These are phyloP conservation scores for Leucania comma DNA, from an alignment of 2,888 invertebrate genomes.

Conservation along the genomic window DNA sequence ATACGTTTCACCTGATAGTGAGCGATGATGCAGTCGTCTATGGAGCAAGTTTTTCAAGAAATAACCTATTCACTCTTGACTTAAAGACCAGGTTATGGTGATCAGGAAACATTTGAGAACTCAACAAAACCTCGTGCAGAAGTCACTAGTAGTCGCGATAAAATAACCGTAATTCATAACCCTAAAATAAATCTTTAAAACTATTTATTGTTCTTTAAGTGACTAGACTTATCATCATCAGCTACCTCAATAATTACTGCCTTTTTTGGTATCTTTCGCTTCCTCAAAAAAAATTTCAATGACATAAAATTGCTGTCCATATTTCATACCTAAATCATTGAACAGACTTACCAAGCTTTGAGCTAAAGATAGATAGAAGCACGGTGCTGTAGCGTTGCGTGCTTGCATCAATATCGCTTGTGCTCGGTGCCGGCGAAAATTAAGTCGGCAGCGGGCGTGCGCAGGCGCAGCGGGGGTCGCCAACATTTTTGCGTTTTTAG, in stretches of 20 bases:
- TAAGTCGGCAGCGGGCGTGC: slow-evolving; percentile 80
- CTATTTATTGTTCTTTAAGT: too few relatives aligned
- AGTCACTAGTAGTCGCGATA: too few relatives aligned
- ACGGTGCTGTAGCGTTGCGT: slow-evolving; percentile 73
- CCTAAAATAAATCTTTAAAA: too few relatives aligned
- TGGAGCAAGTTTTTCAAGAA: too few relatives aligned
- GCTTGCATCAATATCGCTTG: slow-evolving; percentile 73
- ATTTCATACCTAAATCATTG: not conserved
- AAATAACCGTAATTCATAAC: too few relatives aligned
- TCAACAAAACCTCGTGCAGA: too few relatives aligned
- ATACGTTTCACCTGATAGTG: too few relatives aligned
- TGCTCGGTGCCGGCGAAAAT: slow-evolving; percentile 77
- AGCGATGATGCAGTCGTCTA: too few relatives aligned
- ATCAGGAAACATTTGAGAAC: too few relatives aligned
- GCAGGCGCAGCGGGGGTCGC: slow-evolving; percentile 55
- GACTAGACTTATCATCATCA: too few relatives aligned
- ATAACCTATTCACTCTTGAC: too few relatives aligned
- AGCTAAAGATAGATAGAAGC: slow-evolving; percentile 28
- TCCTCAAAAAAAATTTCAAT: not conserved
- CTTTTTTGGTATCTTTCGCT: not conserved
- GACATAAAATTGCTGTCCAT: not conserved
- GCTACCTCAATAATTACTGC: not conserved
- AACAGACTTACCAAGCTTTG: slow-evolving; percentile 7
- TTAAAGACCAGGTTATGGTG: too few relatives aligned
- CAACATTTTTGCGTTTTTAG: slow-evolving; percentile 65